Percentiles rank a stretch among this genome's conserved stretches.
Conservation (phyloP, 92 coral and sea anemone species). For the Siderastrea siderea region DNA sequence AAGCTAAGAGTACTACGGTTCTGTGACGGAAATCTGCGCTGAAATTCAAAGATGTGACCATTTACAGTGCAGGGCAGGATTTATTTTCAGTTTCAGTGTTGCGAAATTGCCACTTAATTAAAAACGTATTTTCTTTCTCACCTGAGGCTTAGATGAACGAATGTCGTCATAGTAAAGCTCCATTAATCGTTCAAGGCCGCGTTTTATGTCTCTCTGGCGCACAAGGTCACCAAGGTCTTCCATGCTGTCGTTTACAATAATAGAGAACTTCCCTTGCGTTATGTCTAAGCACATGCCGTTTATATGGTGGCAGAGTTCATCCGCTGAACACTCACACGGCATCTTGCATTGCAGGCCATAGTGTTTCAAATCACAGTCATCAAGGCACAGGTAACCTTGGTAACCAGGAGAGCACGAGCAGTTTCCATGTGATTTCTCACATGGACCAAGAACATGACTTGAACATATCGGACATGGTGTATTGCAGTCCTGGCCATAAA, state of each 20-base stretch:
- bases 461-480: slow-evolving; percentile 89
- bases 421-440: slow-evolving; percentile 90
- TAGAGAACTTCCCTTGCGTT: slow-evolving; percentile 65
- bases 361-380: slow-evolving; percentile 76
- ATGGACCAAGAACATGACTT: slow-evolving; percentile 86
- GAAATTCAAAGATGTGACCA: no score
- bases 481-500: slow-evolving; percentile 83
- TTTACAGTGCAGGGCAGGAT: no score
- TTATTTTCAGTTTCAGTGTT: neutral
- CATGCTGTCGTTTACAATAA: slow-evolving; percentile 64
- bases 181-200: slow-evolving; percentile 83
- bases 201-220: slow-evolving; percentile 74
- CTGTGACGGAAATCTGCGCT: no score
- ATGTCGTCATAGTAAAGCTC: slow-evolving; percentile 54
- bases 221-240: slow-evolving; percentile 66
- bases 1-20: no score
- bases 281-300: slow-evolving; percentile 81
- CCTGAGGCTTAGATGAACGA: slow-evolving; percentile 8
- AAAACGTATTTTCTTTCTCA: neutral
- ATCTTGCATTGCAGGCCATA: slow-evolving; percentile 74
- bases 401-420: slow-evolving; percentile 93
- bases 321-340: slow-evolving; percentile 69
- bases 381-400: slow-evolving; percentile 88
- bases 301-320: slow-evolving; percentile 86
- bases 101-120: neutral